Evolutionary conservation across 2,888 invertebrate genomes (phyloP), one percentile per base, ranked within the genome.

Genomic region (Frankliniella intonsa): DNA sequence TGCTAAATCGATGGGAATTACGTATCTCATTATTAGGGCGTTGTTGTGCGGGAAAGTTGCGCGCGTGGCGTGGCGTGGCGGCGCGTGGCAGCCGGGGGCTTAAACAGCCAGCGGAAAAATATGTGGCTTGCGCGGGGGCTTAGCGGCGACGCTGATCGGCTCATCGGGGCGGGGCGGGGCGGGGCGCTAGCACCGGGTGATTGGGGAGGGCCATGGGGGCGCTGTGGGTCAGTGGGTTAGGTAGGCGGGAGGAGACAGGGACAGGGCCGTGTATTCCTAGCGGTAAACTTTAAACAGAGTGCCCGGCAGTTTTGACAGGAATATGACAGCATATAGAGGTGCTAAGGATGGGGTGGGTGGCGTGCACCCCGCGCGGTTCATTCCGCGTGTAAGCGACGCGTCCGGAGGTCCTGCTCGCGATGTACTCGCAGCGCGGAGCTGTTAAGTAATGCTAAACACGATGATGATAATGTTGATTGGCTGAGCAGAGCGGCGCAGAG

Each of bases 1-100:
- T 76, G 69, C 69, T 76, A 22, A 76, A 76, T 76, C 69, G 25
- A 76, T 76, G 25, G 69, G 69, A 76, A 76, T 76, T 76, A 76
- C 69, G 69, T 25, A 10, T 76, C 69, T 76, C 69, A 76, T 76
- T 76, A 76, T 76, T 25, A 76, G 22, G 69, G 25, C n/a, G 69
- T 25, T 76, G 69, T 76, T 76, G 69, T 55, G 55, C 19, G 14
- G 55, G 55, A 76, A 76, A 12, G 9, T 76, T 69, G 69, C 11
- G 55, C 55, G 5, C 14, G 55, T 5, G 38, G 3, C 38, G 38
- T 5, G 38, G 38, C 38, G 38, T 38, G 38, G 38, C 38, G 5
- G 38, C 38, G 38, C 38, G 38, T 38, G 38, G 38, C 38, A 2
- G 38, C 38, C 38, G 38, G 38, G 38, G 38, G 38, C 38, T 38